phyloP scores from a whole-genome alignment of 2,888 invertebrate species.

The Tortrix viridana region DNA sequence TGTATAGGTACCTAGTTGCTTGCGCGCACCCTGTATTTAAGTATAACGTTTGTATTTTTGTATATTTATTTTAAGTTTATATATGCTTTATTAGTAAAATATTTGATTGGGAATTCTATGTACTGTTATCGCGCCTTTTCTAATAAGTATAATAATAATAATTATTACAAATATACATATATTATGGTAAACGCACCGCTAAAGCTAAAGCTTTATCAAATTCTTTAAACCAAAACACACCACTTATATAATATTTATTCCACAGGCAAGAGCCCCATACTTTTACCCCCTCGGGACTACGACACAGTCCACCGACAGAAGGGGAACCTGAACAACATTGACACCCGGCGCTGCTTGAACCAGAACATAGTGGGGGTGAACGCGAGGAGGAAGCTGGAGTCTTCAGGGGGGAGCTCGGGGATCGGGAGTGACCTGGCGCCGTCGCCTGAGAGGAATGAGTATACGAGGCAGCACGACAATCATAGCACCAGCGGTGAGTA shows the following conservation, averaged over 20 bases:
- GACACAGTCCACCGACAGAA: slow-evolving; percentile 93
- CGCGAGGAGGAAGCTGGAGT: slow-evolving; percentile 82
- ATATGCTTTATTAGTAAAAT: background rate
- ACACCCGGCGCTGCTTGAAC: slow-evolving; percentile 86
- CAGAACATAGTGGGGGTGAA: slow-evolving; percentile 86
- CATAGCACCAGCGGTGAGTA: slow-evolving; percentile 86
- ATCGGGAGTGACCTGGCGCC: slow-evolving; percentile 95
- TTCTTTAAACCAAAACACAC: slow-evolving; percentile 31
- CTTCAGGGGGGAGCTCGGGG: slow-evolving; percentile 93
- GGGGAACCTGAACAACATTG: slow-evolving; percentile 76
- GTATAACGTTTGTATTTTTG: slow-evolving; percentile 25
- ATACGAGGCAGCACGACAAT: slow-evolving; percentile 79
- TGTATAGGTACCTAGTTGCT: slow-evolving; percentile 53
- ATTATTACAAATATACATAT: background rate
- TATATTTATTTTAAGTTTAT: background rate
- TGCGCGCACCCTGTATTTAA: slow-evolving; percentile 48
- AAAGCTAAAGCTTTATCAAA: background rate
- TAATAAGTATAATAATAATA: too few relatives aligned
- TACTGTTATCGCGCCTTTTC: too few relatives aligned
- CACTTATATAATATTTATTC: slow-evolving; percentile 9
- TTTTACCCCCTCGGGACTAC: slow-evolving; percentile 96
- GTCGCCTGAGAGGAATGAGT: slow-evolving; percentile 87
- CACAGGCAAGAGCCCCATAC: slow-evolving; percentile 87
- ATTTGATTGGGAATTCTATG: too few relatives aligned
- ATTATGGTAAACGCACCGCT: slow-evolving; percentile 1